A percentile compares a stretch with the other conserved stretches of the same genome.
These are phyloP conservation scores for Acanthiza pusilla DNA, from an alignment of 2,797 vertebrate genomes.

Conservation along the genomic window DNA sequence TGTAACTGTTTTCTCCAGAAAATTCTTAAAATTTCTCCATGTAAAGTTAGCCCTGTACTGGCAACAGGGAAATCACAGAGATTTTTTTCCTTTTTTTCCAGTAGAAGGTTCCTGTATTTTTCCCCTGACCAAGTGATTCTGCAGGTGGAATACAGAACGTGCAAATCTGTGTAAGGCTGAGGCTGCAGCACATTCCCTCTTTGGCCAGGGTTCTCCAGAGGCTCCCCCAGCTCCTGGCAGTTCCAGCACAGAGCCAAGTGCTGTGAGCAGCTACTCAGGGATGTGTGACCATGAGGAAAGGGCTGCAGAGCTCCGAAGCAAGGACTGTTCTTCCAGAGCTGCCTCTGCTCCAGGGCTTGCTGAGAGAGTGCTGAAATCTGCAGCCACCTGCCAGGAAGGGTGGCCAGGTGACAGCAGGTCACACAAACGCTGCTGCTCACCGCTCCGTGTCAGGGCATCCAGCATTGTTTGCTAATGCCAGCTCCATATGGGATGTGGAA, in stretches of 20 bases:
- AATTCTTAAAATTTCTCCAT: background rate
- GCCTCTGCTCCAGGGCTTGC: background rate
- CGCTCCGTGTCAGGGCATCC: background rate
- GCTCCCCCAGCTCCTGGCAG: background rate
- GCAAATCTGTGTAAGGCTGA: rapidly evolving
- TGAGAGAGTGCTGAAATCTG: background rate
- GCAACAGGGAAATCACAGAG: background rate
- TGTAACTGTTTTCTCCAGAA: background rate
- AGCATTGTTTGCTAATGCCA: background rate
- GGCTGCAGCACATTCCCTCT: background rate
- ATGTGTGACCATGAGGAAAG: background rate
- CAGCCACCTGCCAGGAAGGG: background rate
- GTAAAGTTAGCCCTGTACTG: background rate
- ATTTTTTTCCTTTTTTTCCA: background rate
- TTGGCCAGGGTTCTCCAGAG: rapidly evolving
- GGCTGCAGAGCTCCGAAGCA: background rate
- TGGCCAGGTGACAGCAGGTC: background rate
- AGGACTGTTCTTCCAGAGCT: background rate
- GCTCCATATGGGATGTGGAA: background rate
- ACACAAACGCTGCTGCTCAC: background rate
- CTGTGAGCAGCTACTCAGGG: background rate
- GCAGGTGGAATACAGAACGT: background rate
- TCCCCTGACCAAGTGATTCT: background rate
- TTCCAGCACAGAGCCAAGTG: rapidly evolving
- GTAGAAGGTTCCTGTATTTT: background rate